These are phyloP conservation scores for Murina feae DNA, from an alignment of 2,113 vertebrate genomes.

Conservation along the genomic window DNA sequence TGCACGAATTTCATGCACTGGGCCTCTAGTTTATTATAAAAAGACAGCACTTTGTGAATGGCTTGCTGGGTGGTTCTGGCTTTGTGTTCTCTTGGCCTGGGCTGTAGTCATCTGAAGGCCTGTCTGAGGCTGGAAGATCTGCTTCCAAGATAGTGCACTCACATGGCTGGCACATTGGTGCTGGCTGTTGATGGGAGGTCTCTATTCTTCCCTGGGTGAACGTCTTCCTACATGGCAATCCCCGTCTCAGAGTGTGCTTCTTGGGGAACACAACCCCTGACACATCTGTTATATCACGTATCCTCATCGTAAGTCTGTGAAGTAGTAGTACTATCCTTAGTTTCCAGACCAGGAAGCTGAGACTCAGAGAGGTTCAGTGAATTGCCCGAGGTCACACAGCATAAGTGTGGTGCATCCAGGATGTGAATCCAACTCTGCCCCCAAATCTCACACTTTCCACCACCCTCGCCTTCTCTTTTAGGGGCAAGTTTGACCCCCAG, in stretches of 20 bases:
- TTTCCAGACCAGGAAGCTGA: not conserved
- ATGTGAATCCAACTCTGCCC: not conserved
- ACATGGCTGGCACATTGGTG: not conserved
- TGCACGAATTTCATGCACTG: too few species aligned
- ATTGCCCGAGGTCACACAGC: not conserved
- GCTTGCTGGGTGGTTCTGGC: not conserved
- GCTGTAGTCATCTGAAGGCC: not conserved
- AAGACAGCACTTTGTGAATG: not conserved
- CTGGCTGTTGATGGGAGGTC: not conserved
- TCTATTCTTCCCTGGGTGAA: rapidly evolving
- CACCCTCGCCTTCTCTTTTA: slow-evolving; percentile 66
- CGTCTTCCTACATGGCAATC: not conserved
- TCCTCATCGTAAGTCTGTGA: not conserved
- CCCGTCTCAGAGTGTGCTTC: not conserved
- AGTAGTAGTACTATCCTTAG: not conserved
- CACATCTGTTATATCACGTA: not conserved
- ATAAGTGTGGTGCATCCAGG: too few species aligned
- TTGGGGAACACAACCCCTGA: not conserved
- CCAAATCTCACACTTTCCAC: not conserved
- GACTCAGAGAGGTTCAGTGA: not conserved
- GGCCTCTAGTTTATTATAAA: not conserved
- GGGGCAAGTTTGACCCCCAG: slow-evolving; percentile 94
- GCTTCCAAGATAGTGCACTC: not conserved
- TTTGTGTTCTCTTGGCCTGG: not conserved
- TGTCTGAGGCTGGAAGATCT: not conserved